phyloP scores from a whole-genome alignment of 2,113 vertebrate genomes.

The Phocoena phocoena region DNA sequence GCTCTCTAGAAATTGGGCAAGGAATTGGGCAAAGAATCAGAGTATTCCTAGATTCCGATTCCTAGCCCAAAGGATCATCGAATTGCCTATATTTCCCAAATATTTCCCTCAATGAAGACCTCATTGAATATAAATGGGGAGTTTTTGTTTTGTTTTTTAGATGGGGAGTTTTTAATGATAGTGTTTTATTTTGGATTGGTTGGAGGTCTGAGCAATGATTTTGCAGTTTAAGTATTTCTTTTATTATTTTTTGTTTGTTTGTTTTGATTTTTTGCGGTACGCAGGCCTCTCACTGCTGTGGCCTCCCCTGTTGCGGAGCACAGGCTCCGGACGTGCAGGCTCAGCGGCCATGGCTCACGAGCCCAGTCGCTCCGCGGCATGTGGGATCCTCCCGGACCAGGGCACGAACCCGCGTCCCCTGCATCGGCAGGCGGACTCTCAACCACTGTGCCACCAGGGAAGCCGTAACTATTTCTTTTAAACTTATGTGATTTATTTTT shows the following conservation, averaged over 20 bases:
- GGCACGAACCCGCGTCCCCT: too few species aligned
- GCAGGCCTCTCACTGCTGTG: too few species aligned
- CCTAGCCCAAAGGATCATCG: neutral
- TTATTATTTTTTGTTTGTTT: conserved; percentile 29
- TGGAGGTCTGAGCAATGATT: neutral
- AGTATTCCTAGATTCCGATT: conserved; percentile 15
- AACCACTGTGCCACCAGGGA: too few species aligned
- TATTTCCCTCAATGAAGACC: neutral
- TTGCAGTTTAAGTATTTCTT: neutral
- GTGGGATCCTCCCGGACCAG: too few species aligned
- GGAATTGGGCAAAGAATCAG: too few species aligned
- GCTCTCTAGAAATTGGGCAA: neutral
- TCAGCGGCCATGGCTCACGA: too few species aligned
- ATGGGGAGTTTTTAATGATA: neutral
- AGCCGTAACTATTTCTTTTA: neutral
- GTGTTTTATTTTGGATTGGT: conserved; percentile 31
- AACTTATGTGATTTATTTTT: conserved; percentile 55
- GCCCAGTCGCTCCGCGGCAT: too few species aligned
- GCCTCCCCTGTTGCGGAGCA: too few species aligned
- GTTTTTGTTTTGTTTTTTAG: neutral
- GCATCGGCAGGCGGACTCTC: too few species aligned
- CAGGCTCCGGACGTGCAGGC: too few species aligned
- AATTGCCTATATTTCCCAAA: neutral
- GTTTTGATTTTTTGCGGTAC: too few species aligned
- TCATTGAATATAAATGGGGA: neutral